A percentile compares a stretch with the other conserved stretches of the same genome.
phyloP scores from a whole-genome alignment of 2,888 invertebrate genomes.

The Polia nebulosa region DNA sequence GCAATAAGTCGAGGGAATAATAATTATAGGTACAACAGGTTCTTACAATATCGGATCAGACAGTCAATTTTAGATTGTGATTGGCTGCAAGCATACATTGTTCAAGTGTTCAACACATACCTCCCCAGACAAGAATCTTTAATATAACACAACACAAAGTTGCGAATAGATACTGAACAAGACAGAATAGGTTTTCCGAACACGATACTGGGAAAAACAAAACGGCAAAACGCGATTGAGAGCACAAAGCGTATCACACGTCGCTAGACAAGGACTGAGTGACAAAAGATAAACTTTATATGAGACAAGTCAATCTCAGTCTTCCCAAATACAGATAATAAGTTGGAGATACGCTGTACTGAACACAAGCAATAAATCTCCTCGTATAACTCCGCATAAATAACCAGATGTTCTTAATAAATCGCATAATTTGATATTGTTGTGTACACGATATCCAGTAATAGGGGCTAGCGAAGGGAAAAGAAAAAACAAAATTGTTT shows the following conservation, averaged over 20 bases:
- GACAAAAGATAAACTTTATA: conserved; percentile 52
- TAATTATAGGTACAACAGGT: neutral
- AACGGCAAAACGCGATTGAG: conserved; percentile 52
- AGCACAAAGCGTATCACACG: conserved; percentile 43
- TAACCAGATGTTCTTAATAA: conserved; percentile 60
- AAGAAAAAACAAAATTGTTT: conserved; percentile 85
- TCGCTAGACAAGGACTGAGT: conserved; percentile 37
- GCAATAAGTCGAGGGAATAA: no score
- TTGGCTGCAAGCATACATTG: conserved; percentile 14
- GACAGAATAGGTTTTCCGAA: conserved; percentile 37
- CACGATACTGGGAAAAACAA: conserved; percentile 43
- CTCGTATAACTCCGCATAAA: conserved; percentile 43
- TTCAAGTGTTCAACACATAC: conserved; percentile 5
- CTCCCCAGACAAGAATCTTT: conserved; percentile 26
- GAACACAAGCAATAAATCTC: conserved; percentile 37
- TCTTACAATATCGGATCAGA: neutral
- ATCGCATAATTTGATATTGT: conserved; percentile 60
- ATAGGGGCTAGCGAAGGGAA: conserved; percentile 76
- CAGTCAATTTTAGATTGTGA: neutral
- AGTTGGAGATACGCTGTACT: conserved; percentile 33
- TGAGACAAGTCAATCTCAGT: conserved; percentile 38
- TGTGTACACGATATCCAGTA: conserved; percentile 65
- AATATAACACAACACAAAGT: conserved; percentile 47
- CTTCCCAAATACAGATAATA: conserved; percentile 44
- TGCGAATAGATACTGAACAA: conserved; percentile 35